Percentiles rank a stretch among this genome's conserved stretches.
Conservation (phyloP, 2,797 vertebrate genomes). For the Trachurus trachurus region DNA sequence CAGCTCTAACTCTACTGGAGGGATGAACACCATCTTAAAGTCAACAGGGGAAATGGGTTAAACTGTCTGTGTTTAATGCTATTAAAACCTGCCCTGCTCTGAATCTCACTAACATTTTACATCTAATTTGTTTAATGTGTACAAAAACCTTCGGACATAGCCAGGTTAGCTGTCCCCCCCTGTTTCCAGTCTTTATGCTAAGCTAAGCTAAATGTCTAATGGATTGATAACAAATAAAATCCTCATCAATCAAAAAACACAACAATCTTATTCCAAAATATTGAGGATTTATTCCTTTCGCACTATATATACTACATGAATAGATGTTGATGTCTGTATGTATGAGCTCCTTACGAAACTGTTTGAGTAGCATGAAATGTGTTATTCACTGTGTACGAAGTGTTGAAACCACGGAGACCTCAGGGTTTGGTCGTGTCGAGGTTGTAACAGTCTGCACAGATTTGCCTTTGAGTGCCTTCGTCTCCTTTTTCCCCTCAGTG, state of each 20-base stretch:
- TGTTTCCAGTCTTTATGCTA: neutral
- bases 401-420: neutral
- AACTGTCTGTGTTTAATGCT: neutral
- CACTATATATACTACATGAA: neutral
- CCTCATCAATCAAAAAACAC: neutral
- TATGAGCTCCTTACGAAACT: neutral
- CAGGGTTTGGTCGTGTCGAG: neutral
- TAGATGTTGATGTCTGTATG: neutral
- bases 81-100: no score
- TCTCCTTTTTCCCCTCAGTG: constrained; percentile 84
- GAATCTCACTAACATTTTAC: no score
- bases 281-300: neutral
- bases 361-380: neutral
- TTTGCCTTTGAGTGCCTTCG: constrained; percentile 31
- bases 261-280: no score
- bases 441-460: neutral
- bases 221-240: neutral
- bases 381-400: neutral
- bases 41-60: neutral
- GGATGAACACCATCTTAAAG: no score
- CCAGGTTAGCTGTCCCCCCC: neutral
- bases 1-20: neutral
- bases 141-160: no score
- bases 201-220: neutral
- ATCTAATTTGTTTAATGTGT: no score